Conservation (phyloP, 1,140 invertebrate genomes). For the Sarcophaga bullata region DNA sequence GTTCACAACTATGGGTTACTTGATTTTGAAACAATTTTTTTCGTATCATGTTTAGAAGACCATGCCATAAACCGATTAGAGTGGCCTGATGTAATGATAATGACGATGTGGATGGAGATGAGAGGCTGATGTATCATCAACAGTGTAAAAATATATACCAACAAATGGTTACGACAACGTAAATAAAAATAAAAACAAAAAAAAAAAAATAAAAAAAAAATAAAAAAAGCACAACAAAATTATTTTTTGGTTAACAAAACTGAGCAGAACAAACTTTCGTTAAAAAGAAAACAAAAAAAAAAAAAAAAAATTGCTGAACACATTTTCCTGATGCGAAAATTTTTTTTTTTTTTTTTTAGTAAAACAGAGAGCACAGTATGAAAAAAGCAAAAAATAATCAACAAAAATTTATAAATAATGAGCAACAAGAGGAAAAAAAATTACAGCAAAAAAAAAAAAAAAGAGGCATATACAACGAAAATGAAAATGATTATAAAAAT, state of each 20-base stretch:
- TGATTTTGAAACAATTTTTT: too few species aligned
- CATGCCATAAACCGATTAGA: too few species aligned
- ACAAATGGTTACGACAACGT: neutral
- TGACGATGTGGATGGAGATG: neutral
- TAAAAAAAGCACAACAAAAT: too few species aligned
- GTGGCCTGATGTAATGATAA: neutral
- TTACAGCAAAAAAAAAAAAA: neutral
- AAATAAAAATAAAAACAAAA: neutral
- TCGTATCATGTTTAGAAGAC: too few species aligned
- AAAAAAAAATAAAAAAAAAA: neutral
- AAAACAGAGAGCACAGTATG: neutral
- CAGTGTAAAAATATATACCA: neutral
- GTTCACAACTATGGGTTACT: too few species aligned
- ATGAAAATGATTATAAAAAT: neutral
- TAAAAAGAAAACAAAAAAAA: neutral
- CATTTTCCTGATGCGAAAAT: neutral
- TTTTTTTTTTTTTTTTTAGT: neutral
- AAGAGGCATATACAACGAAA: neutral
- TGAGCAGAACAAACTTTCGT: neutral
- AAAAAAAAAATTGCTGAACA: neutral
- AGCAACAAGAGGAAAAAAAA: neutral
- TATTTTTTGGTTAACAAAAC: too few species aligned
- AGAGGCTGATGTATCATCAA: neutral
- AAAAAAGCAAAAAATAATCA: neutral
- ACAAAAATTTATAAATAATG: conserved; percentile 6